Evolutionary conservation across 1,140 invertebrate genomes (phyloP).

Genomic region (Glossosoma conforme): DNA sequence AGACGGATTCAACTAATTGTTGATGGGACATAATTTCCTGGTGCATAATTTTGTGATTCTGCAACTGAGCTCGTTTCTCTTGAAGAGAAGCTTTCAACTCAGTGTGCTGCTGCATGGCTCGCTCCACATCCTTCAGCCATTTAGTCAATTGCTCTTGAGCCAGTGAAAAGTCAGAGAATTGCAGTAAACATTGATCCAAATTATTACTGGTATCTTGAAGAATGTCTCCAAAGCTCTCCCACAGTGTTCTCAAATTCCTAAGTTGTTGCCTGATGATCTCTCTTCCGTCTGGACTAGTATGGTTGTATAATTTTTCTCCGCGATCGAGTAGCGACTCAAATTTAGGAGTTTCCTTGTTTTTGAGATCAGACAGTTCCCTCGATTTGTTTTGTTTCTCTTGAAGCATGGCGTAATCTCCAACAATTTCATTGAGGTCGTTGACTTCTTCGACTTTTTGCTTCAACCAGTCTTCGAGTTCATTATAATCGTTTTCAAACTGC

Average conservation of each 20-base stretch:
- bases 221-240: constrained; percentile 84
- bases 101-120: constrained; percentile 85
- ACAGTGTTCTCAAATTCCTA: constrained; percentile 72
- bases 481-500: constrained; percentile 73
- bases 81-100: constrained; percentile 87
- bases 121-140: constrained; percentile 88
- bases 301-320: constrained; percentile 87
- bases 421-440: constrained; percentile 74
- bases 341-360: constrained; percentile 72
- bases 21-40: constrained; percentile 94
- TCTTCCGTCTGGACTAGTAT: constrained; percentile 89
- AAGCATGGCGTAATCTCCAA: constrained; percentile 78
- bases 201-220: constrained; percentile 72
- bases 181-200: constrained; percentile 81
- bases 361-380: constrained; percentile 72
- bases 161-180: constrained; percentile 83
- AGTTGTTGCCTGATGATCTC: constrained; percentile 88
- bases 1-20: constrained; percentile 81
- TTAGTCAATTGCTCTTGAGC: constrained; percentile 87
- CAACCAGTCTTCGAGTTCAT: constrained; percentile 71
- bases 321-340: constrained; percentile 84
- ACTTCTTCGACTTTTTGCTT: constrained; percentile 65
- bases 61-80: constrained; percentile 89
- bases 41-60: constrained; percentile 92
- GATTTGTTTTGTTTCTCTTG: constrained; percentile 83